Percentiles rank a stretch among this genome's conserved stretches.
These are phyloP conservation scores for Corbicula japonica DNA, from an alignment of 2,888 invertebrate species.

Conservation along the genomic window DNA sequence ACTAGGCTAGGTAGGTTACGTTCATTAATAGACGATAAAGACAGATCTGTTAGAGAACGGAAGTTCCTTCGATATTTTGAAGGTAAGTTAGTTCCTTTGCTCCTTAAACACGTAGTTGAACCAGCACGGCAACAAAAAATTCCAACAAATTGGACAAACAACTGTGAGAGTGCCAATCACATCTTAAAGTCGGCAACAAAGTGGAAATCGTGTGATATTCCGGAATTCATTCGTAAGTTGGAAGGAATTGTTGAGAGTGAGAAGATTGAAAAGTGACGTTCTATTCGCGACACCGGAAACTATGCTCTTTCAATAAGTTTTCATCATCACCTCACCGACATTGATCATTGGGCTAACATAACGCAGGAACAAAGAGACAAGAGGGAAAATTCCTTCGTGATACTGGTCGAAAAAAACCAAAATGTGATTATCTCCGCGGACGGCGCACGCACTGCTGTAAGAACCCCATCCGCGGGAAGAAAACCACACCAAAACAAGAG, in stretches of 20 bases:
- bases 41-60: not conserved
- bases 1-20: not conserved
- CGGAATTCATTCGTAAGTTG: conserved; percentile 27
- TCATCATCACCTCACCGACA: conserved; percentile 17
- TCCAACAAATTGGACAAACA: conserved; percentile 12
- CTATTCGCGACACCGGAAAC: conserved; percentile 25
- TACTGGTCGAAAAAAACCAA: conserved; percentile 10
- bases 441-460: conserved; percentile 5
- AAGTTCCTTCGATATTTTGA: conserved; percentile 10
- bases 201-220: conserved; percentile 26
- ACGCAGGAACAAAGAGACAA: conserved; percentile 20
- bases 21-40: conserved; percentile 14
- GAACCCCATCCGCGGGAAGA: conserved; percentile 24
- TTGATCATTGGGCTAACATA: conserved; percentile 20
- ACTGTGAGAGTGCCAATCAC: conserved; percentile 51
- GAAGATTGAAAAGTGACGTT: conserved; percentile 13
- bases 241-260: conserved; percentile 17
- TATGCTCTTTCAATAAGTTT: not conserved
- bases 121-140: not conserved
- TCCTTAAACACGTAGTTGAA: not conserved
- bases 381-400: conserved; percentile 2
- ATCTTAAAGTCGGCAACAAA: conserved; percentile 30
- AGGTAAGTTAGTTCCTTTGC: not conserved
- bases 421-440: conserved; percentile 25
- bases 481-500: conserved; percentile 45